Percentiles rank a stretch among this genome's conserved stretches.
Evolutionary conservation across 2,113 vertebrate species (phyloP).

Genomic region (Neodontobutis hainanensis): DNA sequence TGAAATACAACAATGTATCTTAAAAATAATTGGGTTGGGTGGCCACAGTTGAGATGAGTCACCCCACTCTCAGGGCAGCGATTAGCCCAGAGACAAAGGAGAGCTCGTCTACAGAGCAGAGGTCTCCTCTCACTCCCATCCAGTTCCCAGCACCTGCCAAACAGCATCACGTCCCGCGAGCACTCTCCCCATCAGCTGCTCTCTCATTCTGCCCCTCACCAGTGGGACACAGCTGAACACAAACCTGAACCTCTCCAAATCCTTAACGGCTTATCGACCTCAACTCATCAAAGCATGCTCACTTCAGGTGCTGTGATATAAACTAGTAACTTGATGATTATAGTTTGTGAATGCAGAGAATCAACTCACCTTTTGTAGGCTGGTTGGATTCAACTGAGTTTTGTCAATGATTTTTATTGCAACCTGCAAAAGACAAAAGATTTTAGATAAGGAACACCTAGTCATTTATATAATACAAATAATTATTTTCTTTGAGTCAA

Average conservation of each 20-base stretch:
- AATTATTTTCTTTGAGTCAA: not conserved
- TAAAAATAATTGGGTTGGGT: conserved; percentile 6
- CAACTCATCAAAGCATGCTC: conserved; percentile 2
- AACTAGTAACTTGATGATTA: not conserved
- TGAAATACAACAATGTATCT: not conserved
- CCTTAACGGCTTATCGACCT: not conserved
- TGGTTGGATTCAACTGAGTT: conserved; percentile 84
- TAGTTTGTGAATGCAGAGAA: not conserved
- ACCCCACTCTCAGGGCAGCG: conserved; percentile 47
- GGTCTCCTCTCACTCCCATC: conserved; percentile 53
- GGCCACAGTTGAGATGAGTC: conserved; percentile 52
- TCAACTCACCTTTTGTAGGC: conserved; percentile 80
- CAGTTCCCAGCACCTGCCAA: conserved; percentile 63
- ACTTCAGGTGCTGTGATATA: not conserved
- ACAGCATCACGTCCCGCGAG: conserved; percentile 55
- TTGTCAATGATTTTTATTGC: conserved; percentile 85
- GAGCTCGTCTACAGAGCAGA: conserved; percentile 52
- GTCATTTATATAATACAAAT: not conserved
- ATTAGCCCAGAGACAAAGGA: conserved; percentile 53
- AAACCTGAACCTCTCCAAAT: conserved; percentile 30
- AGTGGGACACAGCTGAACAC: conserved; percentile 36
- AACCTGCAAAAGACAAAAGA: conserved; percentile 68
- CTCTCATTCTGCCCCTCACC: conserved; percentile 31
- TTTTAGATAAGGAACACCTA: conserved; percentile 3
- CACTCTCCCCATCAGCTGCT: conserved; percentile 46